Conservation (phyloP, 2,113 vertebrate genomes). For the Rhinichthys klamathensis region DNA sequence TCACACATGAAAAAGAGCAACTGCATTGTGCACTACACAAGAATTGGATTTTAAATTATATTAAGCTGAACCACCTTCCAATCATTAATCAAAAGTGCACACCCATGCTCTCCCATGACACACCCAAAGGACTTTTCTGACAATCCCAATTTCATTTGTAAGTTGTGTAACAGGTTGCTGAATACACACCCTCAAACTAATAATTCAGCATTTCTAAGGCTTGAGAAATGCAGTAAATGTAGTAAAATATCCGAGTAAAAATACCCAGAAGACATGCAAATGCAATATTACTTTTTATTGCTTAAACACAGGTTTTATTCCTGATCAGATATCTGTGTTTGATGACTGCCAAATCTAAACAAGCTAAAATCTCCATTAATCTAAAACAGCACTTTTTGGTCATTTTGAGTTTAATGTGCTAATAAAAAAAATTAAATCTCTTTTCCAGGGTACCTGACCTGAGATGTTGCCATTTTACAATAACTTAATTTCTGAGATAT, state of each 20-base stretch:
- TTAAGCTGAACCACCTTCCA: neutral
- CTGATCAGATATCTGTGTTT: neutral
- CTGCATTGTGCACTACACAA: neutral
- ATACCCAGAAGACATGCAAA: neutral
- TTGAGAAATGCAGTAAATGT: neutral
- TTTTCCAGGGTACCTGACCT: neutral
- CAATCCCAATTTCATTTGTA: neutral
- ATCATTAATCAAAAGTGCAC: neutral
- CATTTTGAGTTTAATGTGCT: neutral
- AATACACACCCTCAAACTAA: conserved; percentile 7
- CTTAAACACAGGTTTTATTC: neutral
- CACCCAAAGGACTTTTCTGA: neutral
- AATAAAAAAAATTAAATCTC: neutral
- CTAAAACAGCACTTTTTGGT: neutral
- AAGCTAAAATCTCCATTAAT: neutral
- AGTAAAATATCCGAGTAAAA: neutral
- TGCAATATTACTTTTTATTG: neutral
- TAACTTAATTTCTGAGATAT: neutral
- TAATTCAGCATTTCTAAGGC: neutral
- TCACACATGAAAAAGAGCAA: neutral
- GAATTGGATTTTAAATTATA: neutral
- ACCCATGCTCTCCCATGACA: neutral
- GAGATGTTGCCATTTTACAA: neutral
- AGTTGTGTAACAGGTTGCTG: neutral
- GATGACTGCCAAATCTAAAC: neutral